These are phyloP conservation scores for Pogonomyrmex barbatus DNA, from an alignment of 1,140 invertebrate species.

Conservation along the genomic window DNA sequence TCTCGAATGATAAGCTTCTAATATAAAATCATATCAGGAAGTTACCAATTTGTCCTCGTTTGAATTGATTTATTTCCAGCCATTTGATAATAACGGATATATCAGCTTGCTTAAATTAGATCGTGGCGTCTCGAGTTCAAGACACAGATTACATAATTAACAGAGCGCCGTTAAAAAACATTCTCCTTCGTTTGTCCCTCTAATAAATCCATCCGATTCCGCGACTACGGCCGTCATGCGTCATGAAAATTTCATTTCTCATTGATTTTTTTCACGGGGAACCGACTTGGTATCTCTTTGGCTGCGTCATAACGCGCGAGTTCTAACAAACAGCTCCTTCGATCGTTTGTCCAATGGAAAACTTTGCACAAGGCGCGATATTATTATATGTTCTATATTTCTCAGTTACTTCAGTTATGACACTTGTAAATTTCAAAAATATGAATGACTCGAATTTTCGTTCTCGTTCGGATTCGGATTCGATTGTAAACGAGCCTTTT, in stretches of 20 bases:
- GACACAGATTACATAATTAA: neutral
- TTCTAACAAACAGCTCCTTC: slow-evolving; percentile 50
- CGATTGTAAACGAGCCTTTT: neutral
- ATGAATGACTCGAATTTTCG: neutral
- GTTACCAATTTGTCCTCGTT: neutral
- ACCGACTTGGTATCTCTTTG: slow-evolving; percentile 65
- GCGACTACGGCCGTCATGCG: neutral
- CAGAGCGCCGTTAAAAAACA: neutral
- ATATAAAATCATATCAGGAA: neutral
- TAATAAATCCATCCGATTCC: slow-evolving; percentile 57
- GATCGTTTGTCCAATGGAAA: slow-evolving; percentile 63
- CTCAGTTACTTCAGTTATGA: neutral
- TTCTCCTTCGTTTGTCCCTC: neutral
- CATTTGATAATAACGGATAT: neutral
- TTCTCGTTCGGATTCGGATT: neutral
- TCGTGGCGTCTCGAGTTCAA: neutral
- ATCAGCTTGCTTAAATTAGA: neutral
- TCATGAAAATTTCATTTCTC: slow-evolving; percentile 71
- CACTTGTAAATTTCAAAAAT: neutral
- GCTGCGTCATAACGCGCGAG: slow-evolving; percentile 55
- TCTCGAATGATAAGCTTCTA: neutral
- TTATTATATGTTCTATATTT: slow-evolving; percentile 51
- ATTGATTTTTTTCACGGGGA: slow-evolving; percentile 66
- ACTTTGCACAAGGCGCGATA: slow-evolving; percentile 44
- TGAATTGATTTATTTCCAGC: neutral